phyloP scores from a whole-genome alignment of 1,140 invertebrate genomes.

The Papilio dardanus region DNA sequence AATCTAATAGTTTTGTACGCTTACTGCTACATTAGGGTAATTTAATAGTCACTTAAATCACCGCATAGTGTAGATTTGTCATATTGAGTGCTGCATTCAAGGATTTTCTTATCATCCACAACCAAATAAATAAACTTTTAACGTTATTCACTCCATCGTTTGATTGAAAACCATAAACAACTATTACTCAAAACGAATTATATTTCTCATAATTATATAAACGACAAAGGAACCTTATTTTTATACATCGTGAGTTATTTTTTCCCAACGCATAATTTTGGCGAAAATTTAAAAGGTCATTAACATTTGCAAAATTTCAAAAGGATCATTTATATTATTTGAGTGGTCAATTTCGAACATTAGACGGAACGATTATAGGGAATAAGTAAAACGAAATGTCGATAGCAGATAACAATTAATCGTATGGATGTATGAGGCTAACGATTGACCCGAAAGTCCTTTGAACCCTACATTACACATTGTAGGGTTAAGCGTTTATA shows the following conservation, averaged over 20 bases:
- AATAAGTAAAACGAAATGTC: constrained; percentile 63
- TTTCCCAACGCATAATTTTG: neutral
- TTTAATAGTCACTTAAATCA: too few species aligned
- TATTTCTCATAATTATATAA: neutral
- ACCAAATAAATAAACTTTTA: too few species aligned
- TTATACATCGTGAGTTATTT: too few species aligned
- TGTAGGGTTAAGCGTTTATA: constrained; percentile 27
- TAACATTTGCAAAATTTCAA: too few species aligned
- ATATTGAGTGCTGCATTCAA: too few species aligned
- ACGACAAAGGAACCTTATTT: neutral
- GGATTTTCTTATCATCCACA: too few species aligned
- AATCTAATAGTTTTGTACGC: neutral
- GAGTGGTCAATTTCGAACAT: constrained; percentile 45
- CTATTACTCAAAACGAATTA: too few species aligned
- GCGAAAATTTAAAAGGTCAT: neutral
- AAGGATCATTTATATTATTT: constrained; percentile 39
- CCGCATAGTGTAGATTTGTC: too few species aligned
- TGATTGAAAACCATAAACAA: too few species aligned
- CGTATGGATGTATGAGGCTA: constrained; percentile 58
- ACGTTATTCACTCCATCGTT: too few species aligned
- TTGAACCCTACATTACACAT: constrained; percentile 51
- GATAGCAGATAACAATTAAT: constrained; percentile 73
- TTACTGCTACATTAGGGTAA: too few species aligned
- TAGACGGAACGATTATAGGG: constrained; percentile 54
- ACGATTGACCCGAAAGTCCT: constrained; percentile 32